Evolutionary conservation across 2,888 invertebrate genomes (phyloP), one percentile per base, ranked within the genome.

Genomic region (Leptogaster cylindrica): DNA sequence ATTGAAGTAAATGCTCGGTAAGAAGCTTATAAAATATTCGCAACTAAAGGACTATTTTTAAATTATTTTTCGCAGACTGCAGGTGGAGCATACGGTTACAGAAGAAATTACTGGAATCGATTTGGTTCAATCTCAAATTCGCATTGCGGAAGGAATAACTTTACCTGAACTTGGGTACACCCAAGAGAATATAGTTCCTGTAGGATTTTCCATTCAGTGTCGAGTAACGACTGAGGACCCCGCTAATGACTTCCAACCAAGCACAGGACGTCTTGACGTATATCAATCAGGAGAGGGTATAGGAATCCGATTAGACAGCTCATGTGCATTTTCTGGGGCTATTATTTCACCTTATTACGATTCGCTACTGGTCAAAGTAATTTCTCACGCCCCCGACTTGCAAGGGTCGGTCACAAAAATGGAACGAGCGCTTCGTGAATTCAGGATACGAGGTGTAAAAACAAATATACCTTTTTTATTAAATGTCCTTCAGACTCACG

Each of bases 21-120:
- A 72, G n/a, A n/a, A 39, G 36, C 12, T 7, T 39, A 27, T 28
- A 27, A 44, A 5, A 44, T n/a, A 1, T n/a, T n/a, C n/a, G n/a
- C 2, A n/a, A 12, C 16, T 12, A n/a, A n/a, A n/a, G n/a, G n/a
- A n/a, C 7, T 25, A 12, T 3, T 3, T 46, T 69, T 72, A 2
- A 50, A 44, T 18, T 33, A 1, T 18, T 52, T n/a, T 16, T 18
- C 20, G 6, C 7, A 77, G 88, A 92, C 85, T 98, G 66, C 98
- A 98, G 86, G 99, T 99, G 31, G 99, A 99, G 82, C 99, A 99
- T 79, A 99, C 99, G 0, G 95, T 99, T 14, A 98, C 98, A 0
- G 99, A 99, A 83, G 97, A 98, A 83, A 93, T 99, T 51, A 99
- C 99, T 0, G 98, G 97, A 41, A 93, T 99, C 63, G 99, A 99